phyloP scores from a whole-genome alignment of 2,113 vertebrate species.

The Notarius quadriscutis region DNA sequence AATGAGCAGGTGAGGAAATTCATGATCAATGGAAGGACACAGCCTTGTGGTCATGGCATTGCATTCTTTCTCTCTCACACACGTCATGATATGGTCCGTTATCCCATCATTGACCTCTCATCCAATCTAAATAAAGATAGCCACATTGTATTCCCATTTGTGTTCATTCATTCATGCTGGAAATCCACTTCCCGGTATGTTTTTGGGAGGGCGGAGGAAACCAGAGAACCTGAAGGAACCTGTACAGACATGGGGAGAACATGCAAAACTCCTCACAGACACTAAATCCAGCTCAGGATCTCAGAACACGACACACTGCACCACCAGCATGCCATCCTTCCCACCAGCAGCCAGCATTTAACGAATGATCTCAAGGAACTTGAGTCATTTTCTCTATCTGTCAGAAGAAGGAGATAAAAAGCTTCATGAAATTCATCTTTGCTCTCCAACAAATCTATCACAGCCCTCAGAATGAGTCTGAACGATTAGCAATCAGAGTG shows the following conservation, averaged over 20 bases:
- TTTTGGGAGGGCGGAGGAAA: neutral
- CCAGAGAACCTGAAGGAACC: neutral
- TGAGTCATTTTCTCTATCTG: slow-evolving; percentile 5
- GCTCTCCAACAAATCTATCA: neutral
- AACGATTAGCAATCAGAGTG: neutral
- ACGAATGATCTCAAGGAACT: slow-evolving; percentile 22
- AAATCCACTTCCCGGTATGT: neutral
- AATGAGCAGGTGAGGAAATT: slow-evolving; percentile 24
- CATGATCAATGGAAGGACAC: neutral
- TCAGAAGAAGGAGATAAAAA: neutral
- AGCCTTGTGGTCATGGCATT: neutral
- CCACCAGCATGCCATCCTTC: neutral
- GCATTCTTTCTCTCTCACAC: neutral
- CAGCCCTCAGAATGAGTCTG: neutral
- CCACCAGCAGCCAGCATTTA: slow-evolving; percentile 5
- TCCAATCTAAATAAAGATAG: neutral
- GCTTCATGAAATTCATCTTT: neutral
- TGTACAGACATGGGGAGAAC: neutral
- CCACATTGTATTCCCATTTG: neutral
- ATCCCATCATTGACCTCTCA: neutral
- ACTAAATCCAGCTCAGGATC: neutral
- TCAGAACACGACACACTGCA: neutral
- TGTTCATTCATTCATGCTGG: neutral
- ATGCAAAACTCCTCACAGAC: neutral
- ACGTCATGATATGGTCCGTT: slow-evolving; percentile 21